These are phyloP conservation scores for Epistrophella euchroma DNA, from an alignment of 2,888 invertebrate genomes.

Conservation along the genomic window DNA sequence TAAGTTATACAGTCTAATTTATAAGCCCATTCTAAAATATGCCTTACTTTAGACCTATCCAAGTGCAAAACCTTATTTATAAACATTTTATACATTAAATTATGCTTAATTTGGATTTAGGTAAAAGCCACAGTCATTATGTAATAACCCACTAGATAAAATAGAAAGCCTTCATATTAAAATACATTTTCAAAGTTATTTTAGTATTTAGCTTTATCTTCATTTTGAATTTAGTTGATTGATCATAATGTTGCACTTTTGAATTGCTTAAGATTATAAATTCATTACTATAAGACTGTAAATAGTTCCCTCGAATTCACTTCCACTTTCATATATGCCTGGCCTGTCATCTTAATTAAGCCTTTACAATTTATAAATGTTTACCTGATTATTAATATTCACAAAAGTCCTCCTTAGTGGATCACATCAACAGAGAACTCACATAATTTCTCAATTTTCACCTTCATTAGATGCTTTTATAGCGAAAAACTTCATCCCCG, in stretches of 20 bases:
- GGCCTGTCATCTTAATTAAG: background rate
- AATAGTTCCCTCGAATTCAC: background rate
- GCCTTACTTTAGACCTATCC: too few relatives aligned
- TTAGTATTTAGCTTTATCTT: background rate
- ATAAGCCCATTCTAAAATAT: too few relatives aligned
- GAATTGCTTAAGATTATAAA: background rate
- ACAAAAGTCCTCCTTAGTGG: conserved; percentile 3
- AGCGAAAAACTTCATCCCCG: conserved; percentile 18
- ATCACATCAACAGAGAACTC: conserved; percentile 34
- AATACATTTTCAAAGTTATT: background rate
- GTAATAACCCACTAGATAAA: background rate
- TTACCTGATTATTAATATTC: conserved; percentile 5
- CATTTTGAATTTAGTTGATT: too few relatives aligned
- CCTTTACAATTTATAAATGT: background rate
- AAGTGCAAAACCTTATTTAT: too few relatives aligned
- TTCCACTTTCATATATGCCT: background rate
- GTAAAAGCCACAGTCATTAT: background rate
- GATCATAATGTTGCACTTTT: background rate
- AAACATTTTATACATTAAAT: too few relatives aligned
- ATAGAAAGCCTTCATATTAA: background rate
- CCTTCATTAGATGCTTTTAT: conserved; percentile 52
- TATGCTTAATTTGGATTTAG: too few relatives aligned
- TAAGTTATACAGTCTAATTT: too few relatives aligned
- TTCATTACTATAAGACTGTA: background rate
- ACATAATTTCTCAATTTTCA: conserved; percentile 57